Base-by-base conservation (phyloP, 2,888 invertebrate species). In the Pollenia griseotomentosa region DNA sequence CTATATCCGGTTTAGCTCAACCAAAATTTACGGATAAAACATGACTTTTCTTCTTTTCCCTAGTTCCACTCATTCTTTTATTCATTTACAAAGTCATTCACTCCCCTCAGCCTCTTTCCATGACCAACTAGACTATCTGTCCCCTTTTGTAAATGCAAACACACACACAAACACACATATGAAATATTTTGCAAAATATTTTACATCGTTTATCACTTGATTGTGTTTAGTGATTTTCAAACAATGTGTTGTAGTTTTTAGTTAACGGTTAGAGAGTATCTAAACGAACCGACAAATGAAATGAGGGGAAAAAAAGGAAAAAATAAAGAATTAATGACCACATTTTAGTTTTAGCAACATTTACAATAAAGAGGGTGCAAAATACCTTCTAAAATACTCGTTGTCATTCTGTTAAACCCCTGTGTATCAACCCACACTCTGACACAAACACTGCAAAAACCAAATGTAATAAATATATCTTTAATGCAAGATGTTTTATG, bases 211-310 rank as follows among this genome's bases (percentile, higher is more conserved):
- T 87, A 84, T 87, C 87, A 87, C 87, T 87, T 87, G 87, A 87
- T 87, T 87, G 87, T 87, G 84, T 87, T 87, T 87, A 87, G 87
- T 87, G 87, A 87, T 87, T 87, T 87, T 66, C 84, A 81, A 84
- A 84, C 73, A 87, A 87, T 87, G 87, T 87, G 84, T 84, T 84
- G 87, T 87, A 78, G 87, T 87, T 87, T 81, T 77, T 77, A 81
- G 77, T 87, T 84, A 78, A 86, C 86, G 86, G 46, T 80, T 78
- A 65, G 73, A 71, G 63, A 73, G 19, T 40, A 63, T 46, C 59
- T 51, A 51, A 83, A 74, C 55, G 59, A 44, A 78, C 71, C 73
- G 61, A 82, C 82, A 73, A 63, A 81, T 19, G 55, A 73, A 73
- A 66, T 40, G 48, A 70, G 10, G 33, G 51, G 7, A 61, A 46